phyloP scores from a whole-genome alignment of 2,888 invertebrate genomes.

The Petrolisthes cinctipes region DNA sequence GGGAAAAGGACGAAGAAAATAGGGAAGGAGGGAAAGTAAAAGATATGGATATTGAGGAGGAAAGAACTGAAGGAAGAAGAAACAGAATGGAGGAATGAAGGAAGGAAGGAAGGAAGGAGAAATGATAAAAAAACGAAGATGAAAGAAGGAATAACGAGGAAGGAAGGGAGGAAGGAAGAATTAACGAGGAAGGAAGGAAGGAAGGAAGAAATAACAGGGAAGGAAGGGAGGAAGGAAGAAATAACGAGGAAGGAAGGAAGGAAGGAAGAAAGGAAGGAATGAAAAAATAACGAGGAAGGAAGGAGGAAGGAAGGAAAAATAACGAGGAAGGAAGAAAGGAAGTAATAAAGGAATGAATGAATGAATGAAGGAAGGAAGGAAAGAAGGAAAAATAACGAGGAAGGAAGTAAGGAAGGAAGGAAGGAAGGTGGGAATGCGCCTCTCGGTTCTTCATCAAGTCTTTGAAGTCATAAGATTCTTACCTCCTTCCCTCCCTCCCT shows the following conservation, averaged over 20 bases:
- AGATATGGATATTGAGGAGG: no score
- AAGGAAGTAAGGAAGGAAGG: neutral
- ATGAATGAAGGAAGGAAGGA: no score
- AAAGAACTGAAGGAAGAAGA: no score
- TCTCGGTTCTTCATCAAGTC: neutral
- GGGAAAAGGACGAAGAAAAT: no score
- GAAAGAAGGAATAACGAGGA: no score
- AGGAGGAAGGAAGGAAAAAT: neutral
- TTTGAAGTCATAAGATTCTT: neutral
- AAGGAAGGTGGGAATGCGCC: neutral
- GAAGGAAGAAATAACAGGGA: neutral
- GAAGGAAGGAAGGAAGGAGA: no score
- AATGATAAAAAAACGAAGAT: no score
- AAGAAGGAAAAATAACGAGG: neutral
- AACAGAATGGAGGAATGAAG: no score
- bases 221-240: neutral
- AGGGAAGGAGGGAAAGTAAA: no score
- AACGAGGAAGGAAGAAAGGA: neutral
- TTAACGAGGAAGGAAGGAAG: neutral
- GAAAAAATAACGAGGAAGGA: neutral
- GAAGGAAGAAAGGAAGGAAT: neutral
- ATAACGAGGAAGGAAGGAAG: neutral
- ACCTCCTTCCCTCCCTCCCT: neutral
- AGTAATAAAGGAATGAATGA: neutral
- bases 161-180: no score